A percentile compares a stretch with the other conserved stretches of the same genome.
These are phyloP conservation scores for Theristicus caerulescens DNA, from an alignment of 2,113 vertebrate species.

Conservation along the genomic window DNA sequence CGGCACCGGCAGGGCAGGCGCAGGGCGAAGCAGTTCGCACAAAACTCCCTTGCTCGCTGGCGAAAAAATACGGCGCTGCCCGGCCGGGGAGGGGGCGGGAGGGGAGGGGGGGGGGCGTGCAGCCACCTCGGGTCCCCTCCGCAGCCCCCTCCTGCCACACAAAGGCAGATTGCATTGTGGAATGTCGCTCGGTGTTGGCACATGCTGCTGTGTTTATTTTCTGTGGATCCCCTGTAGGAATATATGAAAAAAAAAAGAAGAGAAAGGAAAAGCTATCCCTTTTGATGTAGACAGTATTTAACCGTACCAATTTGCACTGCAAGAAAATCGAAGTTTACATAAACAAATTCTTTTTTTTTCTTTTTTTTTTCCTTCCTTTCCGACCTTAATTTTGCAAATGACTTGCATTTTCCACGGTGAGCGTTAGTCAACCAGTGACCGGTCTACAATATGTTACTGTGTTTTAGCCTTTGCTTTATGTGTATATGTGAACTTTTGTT, in stretches of 20 bases:
- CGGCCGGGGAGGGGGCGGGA: background rate
- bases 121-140: background rate
- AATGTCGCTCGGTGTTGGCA: slow-evolving; percentile 84
- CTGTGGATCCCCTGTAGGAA: slow-evolving; percentile 86
- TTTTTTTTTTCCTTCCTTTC: background rate
- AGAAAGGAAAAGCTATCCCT: slow-evolving; percentile 56
- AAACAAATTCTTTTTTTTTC: slow-evolving; percentile 49
- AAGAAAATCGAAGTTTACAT: slow-evolving; percentile 80
- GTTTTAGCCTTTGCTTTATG: slow-evolving; percentile 62
- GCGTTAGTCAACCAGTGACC: slow-evolving; percentile 62
- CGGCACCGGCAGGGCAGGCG: slow-evolving; percentile 36
- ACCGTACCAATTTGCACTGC: slow-evolving; percentile 78
- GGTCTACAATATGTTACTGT: slow-evolving; percentile 48
- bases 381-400: slow-evolving; percentile 63
- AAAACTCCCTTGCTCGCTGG: slow-evolving; percentile 56
- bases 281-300: slow-evolving; percentile 72
- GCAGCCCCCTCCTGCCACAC: slow-evolving; percentile 61
- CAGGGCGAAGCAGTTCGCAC: slow-evolving; percentile 62
- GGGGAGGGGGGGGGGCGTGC: background rate
- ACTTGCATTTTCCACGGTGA: slow-evolving; percentile 64
- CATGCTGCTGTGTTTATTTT: slow-evolving; percentile 84
- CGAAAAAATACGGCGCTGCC: background rate
- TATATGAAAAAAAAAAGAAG: background rate
- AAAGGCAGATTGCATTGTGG: slow-evolving; percentile 78
- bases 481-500: slow-evolving; percentile 74